Conservation (phyloP, 2,113 vertebrate species). For the Zosterops japonicus region DNA sequence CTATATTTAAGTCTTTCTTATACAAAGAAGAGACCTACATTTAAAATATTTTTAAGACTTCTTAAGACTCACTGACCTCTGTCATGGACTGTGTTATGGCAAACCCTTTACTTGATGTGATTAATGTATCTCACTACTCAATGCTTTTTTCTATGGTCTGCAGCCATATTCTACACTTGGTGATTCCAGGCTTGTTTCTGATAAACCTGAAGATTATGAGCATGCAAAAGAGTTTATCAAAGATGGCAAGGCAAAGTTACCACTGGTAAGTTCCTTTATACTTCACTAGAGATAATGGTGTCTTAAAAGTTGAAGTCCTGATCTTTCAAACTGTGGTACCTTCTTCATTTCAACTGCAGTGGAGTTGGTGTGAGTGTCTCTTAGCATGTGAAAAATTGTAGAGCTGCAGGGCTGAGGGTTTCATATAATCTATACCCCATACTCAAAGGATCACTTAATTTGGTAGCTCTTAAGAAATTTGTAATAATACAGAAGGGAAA, state of each 20-base stretch:
- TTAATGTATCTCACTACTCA: background rate
- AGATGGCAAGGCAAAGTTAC: conserved; percentile 71
- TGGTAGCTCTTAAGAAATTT: background rate
- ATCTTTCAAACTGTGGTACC: background rate
- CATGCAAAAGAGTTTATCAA: conserved; percentile 75
- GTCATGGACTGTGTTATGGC: background rate
- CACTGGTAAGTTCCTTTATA: conserved; percentile 69
- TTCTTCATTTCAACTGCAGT: background rate
- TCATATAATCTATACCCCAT: background rate
- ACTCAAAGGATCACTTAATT: background rate
- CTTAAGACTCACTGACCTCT: background rate
- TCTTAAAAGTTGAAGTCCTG: background rate
- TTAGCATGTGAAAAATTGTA: background rate
- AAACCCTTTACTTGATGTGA: background rate
- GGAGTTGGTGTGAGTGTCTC: background rate
- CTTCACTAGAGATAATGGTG: background rate
- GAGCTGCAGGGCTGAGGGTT: background rate
- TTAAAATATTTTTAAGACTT: background rate
- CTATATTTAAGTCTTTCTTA: no score
- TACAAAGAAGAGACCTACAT: background rate
- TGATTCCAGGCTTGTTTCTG: conserved; percentile 70
- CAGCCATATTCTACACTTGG: conserved; percentile 75
- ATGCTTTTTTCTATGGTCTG: background rate
- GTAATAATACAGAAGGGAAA: background rate
- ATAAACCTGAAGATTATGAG: conserved; percentile 76